Base-by-base conservation (phyloP, 2,797 vertebrate genomes). In the Chromobotia macracanthus region DNA sequence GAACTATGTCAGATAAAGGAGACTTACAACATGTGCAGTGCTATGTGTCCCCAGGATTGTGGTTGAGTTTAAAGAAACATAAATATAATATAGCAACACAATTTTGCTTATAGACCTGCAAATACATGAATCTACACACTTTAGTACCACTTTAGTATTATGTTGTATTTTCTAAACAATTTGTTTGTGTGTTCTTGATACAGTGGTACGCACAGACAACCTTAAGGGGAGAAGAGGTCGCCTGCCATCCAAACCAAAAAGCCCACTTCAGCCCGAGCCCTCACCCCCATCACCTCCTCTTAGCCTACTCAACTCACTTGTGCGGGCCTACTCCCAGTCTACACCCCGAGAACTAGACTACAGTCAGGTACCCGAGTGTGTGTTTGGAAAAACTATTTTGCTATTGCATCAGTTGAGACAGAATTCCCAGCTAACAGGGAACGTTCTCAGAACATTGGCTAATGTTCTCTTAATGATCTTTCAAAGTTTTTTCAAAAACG, bases 201-300 rank as follows among this genome's bases (percentile, higher is more conserved):
- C 89, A 99, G 97, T 99, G 90, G 97, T 99, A 72, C 97, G 97
- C 81, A 99, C 97, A 11, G 97, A 99, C 85, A 99, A 96, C 89
- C 92, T 99, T 90, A 99, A 99, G 92, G 97, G 97, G 75, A 95
- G 97, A 90, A 92, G 97, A 93, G 97, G 97, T 86, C 96, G 97
- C 65, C 92, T 99, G 90, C 97, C 97, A 79, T 99, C 97, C 89
- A 99, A 99, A 97, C 97, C 97, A 97, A 99, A 99, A 95, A 99
- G 97, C 90, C 97, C 97, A 25, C 90, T 98, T 86, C 97, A 98
- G 91, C 94, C 97, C 53, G 97, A 99, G 88, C 92, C 93, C 13
- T 95, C 95, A n/a, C 97, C 97, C 84, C 94, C 96, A 46, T 97
- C 96, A 81, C 95, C 97, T 79, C 96, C 97, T 4, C 87, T 95